A percentile compares a stretch with the other conserved stretches of the same genome.
phyloP scores from a whole-genome alignment of 2,888 invertebrate species.

The Xylota sylvarum region DNA sequence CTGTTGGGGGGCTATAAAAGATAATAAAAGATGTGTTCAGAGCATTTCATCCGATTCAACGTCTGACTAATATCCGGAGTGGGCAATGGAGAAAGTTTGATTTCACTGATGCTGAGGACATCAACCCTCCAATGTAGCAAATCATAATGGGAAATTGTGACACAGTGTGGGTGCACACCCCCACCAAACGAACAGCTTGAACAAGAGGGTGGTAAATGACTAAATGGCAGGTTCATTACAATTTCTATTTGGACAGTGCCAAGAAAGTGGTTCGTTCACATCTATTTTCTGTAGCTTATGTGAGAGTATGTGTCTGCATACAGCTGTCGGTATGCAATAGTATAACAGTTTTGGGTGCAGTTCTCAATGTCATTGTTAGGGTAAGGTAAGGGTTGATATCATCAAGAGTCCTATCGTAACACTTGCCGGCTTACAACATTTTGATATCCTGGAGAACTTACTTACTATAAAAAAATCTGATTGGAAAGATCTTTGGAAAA shows the following conservation, averaged over 20 bases:
- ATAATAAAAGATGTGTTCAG: conserved; percentile 51
- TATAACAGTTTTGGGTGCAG: too few relatives aligned
- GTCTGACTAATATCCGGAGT: conserved; percentile 41
- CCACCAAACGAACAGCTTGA: background rate
- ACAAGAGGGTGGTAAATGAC: background rate
- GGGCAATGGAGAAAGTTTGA: conserved; percentile 4
- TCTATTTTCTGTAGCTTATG: background rate
- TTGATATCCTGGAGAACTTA: too few relatives aligned
- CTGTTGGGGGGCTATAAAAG: conserved; percentile 46
- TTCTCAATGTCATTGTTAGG: too few relatives aligned
- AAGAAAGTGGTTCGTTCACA: background rate
- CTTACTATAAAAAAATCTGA: too few relatives aligned
- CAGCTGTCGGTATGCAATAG: too few relatives aligned
- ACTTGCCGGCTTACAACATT: too few relatives aligned
- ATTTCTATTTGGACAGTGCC: background rate
- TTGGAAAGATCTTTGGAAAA: too few relatives aligned
- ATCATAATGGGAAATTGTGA: conserved; percentile 2
- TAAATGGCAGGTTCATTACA: conserved; percentile 26
- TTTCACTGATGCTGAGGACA: conserved; percentile 27
- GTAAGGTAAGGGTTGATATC: too few relatives aligned
- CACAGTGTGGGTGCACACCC: background rate
- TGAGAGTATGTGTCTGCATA: too few relatives aligned
- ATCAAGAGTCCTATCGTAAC: too few relatives aligned
- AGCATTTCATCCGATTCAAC: conserved; percentile 44
- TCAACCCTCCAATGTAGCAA: conserved; percentile 16